phyloP scores from a whole-genome alignment of 2,888 invertebrate species.

The Octonoba sinensis region DNA sequence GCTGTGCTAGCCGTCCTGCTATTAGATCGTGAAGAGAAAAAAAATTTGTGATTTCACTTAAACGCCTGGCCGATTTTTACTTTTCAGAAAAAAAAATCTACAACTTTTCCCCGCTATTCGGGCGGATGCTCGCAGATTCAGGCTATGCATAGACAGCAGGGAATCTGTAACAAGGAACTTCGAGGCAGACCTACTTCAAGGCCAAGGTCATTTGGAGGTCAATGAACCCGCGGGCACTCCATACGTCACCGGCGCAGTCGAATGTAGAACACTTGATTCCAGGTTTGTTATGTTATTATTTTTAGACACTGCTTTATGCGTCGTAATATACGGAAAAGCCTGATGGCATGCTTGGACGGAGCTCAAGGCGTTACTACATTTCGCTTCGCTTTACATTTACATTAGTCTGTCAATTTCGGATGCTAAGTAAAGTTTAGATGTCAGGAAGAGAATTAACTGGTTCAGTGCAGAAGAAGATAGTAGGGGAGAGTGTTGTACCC shows the following conservation, averaged over 20 bases:
- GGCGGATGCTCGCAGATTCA: slow-evolving; percentile 40
- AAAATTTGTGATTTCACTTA: slow-evolving; percentile 43
- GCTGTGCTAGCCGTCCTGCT: too few relatives aligned
- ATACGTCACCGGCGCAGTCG: slow-evolving; percentile 38
- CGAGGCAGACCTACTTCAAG: slow-evolving; percentile 60
- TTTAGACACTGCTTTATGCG: slow-evolving; percentile 19
- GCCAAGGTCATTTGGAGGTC: slow-evolving; percentile 56
- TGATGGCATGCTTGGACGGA: too few relatives aligned
- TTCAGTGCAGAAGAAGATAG: too few relatives aligned
- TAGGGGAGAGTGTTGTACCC: too few relatives aligned
- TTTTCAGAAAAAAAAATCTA: slow-evolving; percentile 15
- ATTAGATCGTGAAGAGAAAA: neutral
- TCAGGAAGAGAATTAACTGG: too few relatives aligned
- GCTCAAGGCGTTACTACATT: too few relatives aligned
- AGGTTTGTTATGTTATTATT: slow-evolving; percentile 31
- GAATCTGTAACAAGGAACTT: slow-evolving; percentile 63
- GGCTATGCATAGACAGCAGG: slow-evolving; percentile 18
- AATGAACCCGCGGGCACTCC: slow-evolving; percentile 49
- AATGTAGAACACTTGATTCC: slow-evolving; percentile 37
- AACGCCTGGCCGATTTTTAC: slow-evolving; percentile 52
- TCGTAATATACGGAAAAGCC: neutral
- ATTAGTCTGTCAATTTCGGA: too few relatives aligned
- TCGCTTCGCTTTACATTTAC: too few relatives aligned
- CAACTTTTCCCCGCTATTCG: slow-evolving; percentile 34
- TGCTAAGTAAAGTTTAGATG: too few relatives aligned